Evolutionary conservation across 2,888 invertebrate species (phyloP).

Genomic region (Apeira syringaria): DNA sequence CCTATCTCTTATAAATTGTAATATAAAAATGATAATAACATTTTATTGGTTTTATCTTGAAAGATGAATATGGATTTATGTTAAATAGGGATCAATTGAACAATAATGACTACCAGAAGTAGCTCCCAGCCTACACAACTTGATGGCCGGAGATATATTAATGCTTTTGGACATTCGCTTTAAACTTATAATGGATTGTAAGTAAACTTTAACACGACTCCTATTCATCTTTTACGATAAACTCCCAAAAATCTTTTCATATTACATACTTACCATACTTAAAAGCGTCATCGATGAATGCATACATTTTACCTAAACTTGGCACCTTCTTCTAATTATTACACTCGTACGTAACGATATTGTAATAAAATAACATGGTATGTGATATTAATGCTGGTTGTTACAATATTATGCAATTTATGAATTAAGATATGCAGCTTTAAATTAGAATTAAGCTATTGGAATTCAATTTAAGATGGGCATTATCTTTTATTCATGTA

Average conservation of each 20-base stretch:
- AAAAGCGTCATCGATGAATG: conserved; percentile 6
- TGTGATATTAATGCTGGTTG: conserved; percentile 73
- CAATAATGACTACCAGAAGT: too few relatives aligned
- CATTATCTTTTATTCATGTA: too few relatives aligned
- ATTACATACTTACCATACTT: too few relatives aligned
- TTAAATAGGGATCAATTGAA: too few relatives aligned
- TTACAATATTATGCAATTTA: conserved; percentile 60
- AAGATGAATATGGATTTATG: conserved; percentile 1
- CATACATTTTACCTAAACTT: conserved; percentile 23
- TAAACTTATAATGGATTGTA: too few relatives aligned
- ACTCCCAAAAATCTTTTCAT: conserved; percentile 5
- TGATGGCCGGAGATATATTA: too few relatives aligned
- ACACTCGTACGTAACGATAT: conserved; percentile 5
- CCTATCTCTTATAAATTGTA: conserved; percentile 4
- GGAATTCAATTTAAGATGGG: conserved; percentile 6
- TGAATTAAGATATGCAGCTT: conserved; percentile 60
- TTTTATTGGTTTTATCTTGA: conserved; percentile 1
- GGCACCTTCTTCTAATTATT: conserved; percentile 28
- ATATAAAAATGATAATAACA: conserved; percentile 5
- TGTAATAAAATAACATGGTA: conserved; percentile 37
- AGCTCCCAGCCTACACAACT: too few relatives aligned
- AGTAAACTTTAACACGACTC: too few relatives aligned
- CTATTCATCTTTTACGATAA: conserved; percentile 5
- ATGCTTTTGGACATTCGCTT: too few relatives aligned
- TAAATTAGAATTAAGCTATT: conserved; percentile 57